Percentiles rank a stretch among this genome's conserved stretches.
Conservation (phyloP, 2,888 invertebrate genomes). For the Tryphoninae sp. region DNA sequence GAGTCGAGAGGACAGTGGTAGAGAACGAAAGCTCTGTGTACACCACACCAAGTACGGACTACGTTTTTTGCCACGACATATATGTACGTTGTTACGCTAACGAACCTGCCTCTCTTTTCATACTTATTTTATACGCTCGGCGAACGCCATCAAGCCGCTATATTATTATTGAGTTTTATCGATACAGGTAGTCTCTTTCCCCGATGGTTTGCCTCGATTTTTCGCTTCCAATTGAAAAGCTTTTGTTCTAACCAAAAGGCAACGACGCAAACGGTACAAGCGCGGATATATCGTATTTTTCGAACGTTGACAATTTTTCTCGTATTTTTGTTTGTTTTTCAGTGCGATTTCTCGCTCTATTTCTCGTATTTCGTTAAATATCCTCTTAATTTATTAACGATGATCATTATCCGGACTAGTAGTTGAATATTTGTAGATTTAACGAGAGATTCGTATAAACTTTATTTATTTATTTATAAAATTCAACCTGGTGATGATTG, state of each 20-base stretch:
- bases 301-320: background rate
- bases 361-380: background rate
- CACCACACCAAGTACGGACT: conserved; percentile 3
- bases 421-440: background rate
- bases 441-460: background rate
- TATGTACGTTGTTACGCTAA: conserved; percentile 55
- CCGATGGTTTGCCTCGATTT: conserved; percentile 17
- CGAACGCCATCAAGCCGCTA: conserved; percentile 14
- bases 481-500: too few species aligned
- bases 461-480: too few species aligned
- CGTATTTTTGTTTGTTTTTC: background rate
- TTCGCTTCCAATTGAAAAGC: background rate
- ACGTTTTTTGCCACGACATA: conserved; percentile 5
- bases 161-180: conserved; percentile 26
- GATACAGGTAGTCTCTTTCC: conserved; percentile 28
- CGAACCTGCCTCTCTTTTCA: conserved; percentile 50
- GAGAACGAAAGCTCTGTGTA: background rate
- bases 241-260: conserved; percentile 11
- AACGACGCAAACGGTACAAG: conserved; percentile 10
- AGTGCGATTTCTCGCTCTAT: background rate
- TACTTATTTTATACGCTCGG: conserved; percentile 37
- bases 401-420: conserved; percentile 1
- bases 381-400: conserved; percentile 13
- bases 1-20: background rate
- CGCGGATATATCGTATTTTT: background rate